Evolutionary conservation across 2,888 invertebrate genomes (phyloP), one percentile per base, ranked within the genome.

Genomic region (Sinelater perroti): DNA sequence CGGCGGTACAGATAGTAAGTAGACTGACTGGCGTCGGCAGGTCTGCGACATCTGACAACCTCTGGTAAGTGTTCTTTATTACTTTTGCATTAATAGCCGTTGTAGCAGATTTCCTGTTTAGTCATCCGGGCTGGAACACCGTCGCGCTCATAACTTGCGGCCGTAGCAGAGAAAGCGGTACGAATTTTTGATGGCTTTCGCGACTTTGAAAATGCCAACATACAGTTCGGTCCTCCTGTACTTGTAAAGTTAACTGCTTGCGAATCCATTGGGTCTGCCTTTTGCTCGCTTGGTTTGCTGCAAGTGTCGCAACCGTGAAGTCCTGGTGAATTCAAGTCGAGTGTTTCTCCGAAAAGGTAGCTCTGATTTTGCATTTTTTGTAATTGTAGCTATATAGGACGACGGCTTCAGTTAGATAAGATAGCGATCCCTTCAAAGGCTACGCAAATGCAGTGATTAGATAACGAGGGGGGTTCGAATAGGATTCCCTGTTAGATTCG

Each of bases 1-100:
- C 83, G 82, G 79, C 76, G 75, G 74, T 75, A 76, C 79, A 82
- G 81, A 79, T 77, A 76, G 78, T 76, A 76, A 75, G 77, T 75
- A 79, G 79, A 79, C 79, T 74, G 75, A 75, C 75, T 77, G 79
- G 79, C 79, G 79, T 78, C 79, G 74, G 72, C 77, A 78, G 73
- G 76, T 76, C 76, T 76, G 69, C 64, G 62, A 67, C 69, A 67
- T 68, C 70, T 66, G 64, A 67, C 67, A 64, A 61, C 61, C 63
- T 64, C 67, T 68, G 70, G 68, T 66, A 67, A 67, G 67, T 68
- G 67, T 63, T 60, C 64, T 67, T 62, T 67, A 64, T 60, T 56
- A 51, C 60, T 49, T 42, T 53, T 58, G 44, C 53, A 58, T 54
- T 58, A 54, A 54, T 46, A 57, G 46, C 53, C 33, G 52, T 42